phyloP scores from a whole-genome alignment of 2,797 vertebrate species.

The Mormyrus hasselquistii region DNA sequence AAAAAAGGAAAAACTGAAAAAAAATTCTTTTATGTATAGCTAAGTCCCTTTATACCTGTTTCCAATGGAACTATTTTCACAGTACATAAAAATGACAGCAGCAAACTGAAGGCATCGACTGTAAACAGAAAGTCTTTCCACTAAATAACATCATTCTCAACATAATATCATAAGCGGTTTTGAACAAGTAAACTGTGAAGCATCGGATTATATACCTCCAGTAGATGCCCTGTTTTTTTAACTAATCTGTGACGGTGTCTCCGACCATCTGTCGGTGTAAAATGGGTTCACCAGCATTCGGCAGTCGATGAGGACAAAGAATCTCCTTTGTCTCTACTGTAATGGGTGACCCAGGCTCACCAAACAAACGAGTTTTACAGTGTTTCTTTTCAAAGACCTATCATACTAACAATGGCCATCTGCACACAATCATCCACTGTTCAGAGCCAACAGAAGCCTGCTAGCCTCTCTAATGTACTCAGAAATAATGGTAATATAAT shows the following conservation, averaged over 20 bases:
- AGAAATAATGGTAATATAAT: background rate
- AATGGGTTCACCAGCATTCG: background rate
- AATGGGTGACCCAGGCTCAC: background rate
- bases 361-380: slow-evolving; percentile 7
- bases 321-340: background rate
- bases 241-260: slow-evolving; percentile 3
- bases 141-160: background rate
- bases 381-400: slow-evolving; percentile 14
- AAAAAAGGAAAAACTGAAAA: background rate
- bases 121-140: background rate
- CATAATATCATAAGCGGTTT: background rate
- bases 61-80: background rate
- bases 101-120: background rate
- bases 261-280: background rate
- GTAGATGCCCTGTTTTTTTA: background rate
- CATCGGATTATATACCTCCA: background rate
- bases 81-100: background rate
- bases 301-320: background rate
- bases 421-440: slow-evolving; percentile 17
- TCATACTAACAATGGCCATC: slow-evolving; percentile 23
- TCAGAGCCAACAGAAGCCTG: background rate
- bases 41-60: background rate
- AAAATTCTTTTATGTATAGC: background rate
- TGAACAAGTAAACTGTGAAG: background rate
- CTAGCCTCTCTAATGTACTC: slow-evolving; percentile 21